These are phyloP conservation scores for Lophius americanus DNA, from an alignment of 2,797 vertebrate species.

Conservation along the genomic window DNA sequence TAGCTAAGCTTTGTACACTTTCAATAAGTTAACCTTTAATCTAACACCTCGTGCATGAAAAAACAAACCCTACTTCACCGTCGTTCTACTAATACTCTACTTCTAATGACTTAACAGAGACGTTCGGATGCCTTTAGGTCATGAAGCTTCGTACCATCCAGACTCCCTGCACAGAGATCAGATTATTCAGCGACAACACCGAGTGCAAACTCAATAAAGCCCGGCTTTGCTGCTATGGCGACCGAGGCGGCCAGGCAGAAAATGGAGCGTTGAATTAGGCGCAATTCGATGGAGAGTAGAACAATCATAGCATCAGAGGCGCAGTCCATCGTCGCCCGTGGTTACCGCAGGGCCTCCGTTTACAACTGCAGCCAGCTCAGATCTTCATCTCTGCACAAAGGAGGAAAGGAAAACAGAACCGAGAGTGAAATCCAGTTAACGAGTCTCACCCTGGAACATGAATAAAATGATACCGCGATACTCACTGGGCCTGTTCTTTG, in stretches of 20 bases:
- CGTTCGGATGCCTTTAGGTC: not conserved
- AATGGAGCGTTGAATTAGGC: slow-evolving; percentile 12
- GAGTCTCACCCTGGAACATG: not conserved
- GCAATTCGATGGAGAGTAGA: not conserved
- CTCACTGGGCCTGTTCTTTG: slow-evolving; percentile 88
- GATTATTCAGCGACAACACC: slow-evolving; percentile 2
- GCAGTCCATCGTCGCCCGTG: slow-evolving; percentile 12
- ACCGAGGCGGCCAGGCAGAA: slow-evolving; percentile 16
- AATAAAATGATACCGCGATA: slow-evolving; percentile 13
- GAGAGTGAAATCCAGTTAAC: not conserved
- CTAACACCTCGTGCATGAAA: too few relatives aligned
- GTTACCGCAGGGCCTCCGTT: slow-evolving; percentile 7
- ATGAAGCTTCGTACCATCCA: not conserved
- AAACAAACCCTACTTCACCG: not conserved
- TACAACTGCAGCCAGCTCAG: slow-evolving; percentile 80
- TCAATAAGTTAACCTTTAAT: not conserved
- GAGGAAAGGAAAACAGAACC: slow-evolving; percentile 10
- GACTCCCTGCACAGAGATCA: not conserved
- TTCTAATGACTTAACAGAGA: not conserved
- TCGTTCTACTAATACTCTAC: too few relatives aligned
- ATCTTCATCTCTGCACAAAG: slow-evolving; percentile 76
- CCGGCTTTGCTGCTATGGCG: slow-evolving; percentile 16
- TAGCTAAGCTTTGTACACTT: not conserved
- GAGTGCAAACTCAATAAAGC: slow-evolving; percentile 25
- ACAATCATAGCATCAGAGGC: not conserved